Evolutionary conservation across 2,888 invertebrate genomes (phyloP).

Genomic region (Eudasyphora cyanicolor): DNA sequence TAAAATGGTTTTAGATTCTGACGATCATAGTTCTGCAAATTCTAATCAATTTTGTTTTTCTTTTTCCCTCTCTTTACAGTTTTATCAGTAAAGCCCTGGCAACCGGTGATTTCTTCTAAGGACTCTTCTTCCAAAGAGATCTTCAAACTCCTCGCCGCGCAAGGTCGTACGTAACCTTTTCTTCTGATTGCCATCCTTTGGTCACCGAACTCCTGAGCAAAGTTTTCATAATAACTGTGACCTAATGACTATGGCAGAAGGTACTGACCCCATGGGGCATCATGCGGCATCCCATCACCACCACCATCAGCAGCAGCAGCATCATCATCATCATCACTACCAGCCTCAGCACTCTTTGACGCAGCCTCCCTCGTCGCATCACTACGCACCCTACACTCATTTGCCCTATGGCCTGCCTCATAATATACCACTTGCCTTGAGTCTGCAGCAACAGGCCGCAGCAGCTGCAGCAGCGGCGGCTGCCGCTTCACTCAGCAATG

Average conservation of each 20-base stretch:
- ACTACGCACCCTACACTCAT: constrained; percentile 73
- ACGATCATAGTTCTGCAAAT: too few species aligned
- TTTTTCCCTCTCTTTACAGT: constrained; percentile 22
- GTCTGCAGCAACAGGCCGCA: constrained; percentile 74
- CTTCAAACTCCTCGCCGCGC: background rate
- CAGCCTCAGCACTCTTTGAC: constrained; percentile 65
- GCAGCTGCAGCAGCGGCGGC: constrained; percentile 74
- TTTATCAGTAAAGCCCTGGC: background rate
- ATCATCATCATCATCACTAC: constrained; percentile 70
- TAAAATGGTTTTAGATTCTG: too few species aligned
- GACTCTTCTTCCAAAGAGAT: background rate
- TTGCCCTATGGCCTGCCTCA: constrained; percentile 72
- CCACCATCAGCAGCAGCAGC: constrained; percentile 75
- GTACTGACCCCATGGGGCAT: constrained; percentile 83
- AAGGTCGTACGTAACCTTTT: background rate
- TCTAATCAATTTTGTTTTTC: too few species aligned
- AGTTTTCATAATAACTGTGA: constrained; percentile 74
- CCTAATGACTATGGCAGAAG: constrained; percentile 89
- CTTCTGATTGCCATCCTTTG: background rate
- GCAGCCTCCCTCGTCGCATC: constrained; percentile 66
- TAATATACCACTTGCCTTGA: constrained; percentile 74
- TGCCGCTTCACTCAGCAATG: constrained; percentile 73
- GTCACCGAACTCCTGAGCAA: background rate
- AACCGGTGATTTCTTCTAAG: too few species aligned
- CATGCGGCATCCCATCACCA: constrained; percentile 78